Conservation (phyloP, 2,888 invertebrate genomes). For the Copidosoma aretas region DNA sequence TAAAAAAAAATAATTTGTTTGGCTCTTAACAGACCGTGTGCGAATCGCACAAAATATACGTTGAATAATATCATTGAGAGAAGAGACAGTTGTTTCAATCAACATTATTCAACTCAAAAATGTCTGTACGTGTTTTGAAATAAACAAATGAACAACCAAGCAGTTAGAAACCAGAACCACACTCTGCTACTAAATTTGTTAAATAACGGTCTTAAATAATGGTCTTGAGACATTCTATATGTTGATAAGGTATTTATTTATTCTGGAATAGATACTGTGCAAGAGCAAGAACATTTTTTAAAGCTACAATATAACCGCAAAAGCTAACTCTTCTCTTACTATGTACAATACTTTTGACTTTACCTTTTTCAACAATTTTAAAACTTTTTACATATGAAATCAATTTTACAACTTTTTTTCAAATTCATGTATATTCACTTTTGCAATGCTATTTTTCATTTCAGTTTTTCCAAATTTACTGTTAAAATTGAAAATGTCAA, state of each 20-base stretch:
- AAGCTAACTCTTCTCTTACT: conserved; percentile 26
- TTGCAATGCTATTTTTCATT: conserved; percentile 16
- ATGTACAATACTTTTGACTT: conserved; percentile 9
- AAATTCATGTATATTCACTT: conserved; percentile 20
- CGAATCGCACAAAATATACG: too few species aligned
- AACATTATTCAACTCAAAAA: too few species aligned
- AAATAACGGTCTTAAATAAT: too few species aligned
- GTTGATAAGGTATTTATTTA: conserved; percentile 21
- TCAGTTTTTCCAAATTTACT: neutral
- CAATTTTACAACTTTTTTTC: conserved; percentile 15
- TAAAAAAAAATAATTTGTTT: too few species aligned
- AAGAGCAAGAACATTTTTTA: conserved; percentile 19
- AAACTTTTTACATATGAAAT: conserved; percentile 21
- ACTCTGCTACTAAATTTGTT: too few species aligned
- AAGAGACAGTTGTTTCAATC: too few species aligned
- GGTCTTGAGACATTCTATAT: conserved; percentile 23
- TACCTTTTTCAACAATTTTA: conserved; percentile 4
- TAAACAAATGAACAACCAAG: too few species aligned
- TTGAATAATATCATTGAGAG: too few species aligned
- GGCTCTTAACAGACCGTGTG: too few species aligned
- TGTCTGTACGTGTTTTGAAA: too few species aligned
- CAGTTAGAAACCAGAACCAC: too few species aligned
- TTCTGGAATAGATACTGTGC: conserved; percentile 14
- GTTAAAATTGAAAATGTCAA: neutral
- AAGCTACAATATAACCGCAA: conserved; percentile 28